phyloP scores from a whole-genome alignment of 92 coral and sea anemone genomes.

The Hydrozoanthus gracilis region DNA sequence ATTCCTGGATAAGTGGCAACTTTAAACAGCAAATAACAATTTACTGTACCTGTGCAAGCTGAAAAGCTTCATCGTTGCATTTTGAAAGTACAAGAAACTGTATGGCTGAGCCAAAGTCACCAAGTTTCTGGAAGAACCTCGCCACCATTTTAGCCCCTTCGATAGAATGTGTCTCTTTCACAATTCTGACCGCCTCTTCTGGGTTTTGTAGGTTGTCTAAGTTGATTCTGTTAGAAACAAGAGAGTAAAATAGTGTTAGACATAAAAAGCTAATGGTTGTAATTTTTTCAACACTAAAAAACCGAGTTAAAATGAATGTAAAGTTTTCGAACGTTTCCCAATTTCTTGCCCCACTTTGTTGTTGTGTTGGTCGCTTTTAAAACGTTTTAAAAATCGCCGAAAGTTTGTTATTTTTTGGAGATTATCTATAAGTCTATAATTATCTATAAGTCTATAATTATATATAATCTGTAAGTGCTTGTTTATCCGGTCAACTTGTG shows the following conservation, averaged over 20 bases:
- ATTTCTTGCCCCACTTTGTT: too few species aligned
- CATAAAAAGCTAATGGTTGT: not conserved
- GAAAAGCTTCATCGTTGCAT: slow-evolving; percentile 99
- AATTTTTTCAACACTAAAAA: too few species aligned
- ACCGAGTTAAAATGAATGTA: too few species aligned
- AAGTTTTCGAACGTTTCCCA: too few species aligned
- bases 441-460: too few species aligned
- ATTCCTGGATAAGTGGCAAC: not conserved
- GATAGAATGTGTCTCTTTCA: slow-evolving; percentile 94
- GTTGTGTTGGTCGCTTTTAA: too few species aligned
- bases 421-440: too few species aligned
- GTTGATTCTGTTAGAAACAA: slow-evolving; percentile 70
- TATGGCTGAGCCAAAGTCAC: slow-evolving; percentile 97
- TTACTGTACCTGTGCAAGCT: slow-evolving; percentile 91
- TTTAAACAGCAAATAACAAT: not conserved
- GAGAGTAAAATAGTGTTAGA: not conserved
- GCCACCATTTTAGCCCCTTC: slow-evolving; percentile 99
- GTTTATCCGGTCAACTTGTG: too few species aligned
- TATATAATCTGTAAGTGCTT: too few species aligned
- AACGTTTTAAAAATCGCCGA: too few species aligned
- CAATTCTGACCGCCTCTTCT: slow-evolving; percentile 98
- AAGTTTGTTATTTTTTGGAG: too few species aligned
- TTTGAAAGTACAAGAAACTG: slow-evolving; percentile 98
- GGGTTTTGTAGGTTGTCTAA: slow-evolving; percentile 94
- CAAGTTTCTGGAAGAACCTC: slow-evolving; percentile 98